Conservation (phyloP, 2,888 invertebrate genomes). For the Cryptocephalus moraei region DNA sequence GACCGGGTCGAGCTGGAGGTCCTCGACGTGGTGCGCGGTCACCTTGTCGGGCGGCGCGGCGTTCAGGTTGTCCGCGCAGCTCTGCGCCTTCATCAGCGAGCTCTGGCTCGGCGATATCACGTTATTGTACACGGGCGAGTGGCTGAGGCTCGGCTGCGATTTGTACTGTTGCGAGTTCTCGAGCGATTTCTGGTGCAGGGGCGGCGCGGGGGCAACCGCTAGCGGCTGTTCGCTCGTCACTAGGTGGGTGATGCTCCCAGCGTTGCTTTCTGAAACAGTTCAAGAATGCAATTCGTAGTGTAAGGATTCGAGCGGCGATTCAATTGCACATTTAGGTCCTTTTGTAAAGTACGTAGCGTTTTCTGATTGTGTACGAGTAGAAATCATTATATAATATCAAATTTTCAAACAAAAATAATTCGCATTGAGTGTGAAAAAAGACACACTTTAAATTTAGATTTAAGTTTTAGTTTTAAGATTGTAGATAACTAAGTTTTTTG, state of each 20-base stretch:
- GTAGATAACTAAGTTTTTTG: too few species aligned
- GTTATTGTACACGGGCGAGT: slow-evolving; percentile 38
- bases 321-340: too few species aligned
- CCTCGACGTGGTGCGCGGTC: slow-evolving; percentile 36
- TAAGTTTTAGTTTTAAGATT: too few species aligned
- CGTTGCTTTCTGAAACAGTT: slow-evolving; percentile 48
- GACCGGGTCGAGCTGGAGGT: slow-evolving; percentile 45
- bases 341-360: too few species aligned
- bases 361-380: too few species aligned
- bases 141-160: slow-evolving; percentile 35
- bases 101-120: slow-evolving; percentile 14
- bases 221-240: slow-evolving; percentile 54
- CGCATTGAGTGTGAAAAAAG: too few species aligned
- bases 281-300: too few species aligned
- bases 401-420: too few species aligned
- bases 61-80: slow-evolving; percentile 30
- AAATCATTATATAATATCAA: too few species aligned
- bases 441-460: too few species aligned
- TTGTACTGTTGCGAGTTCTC: slow-evolving; percentile 32
- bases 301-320: too few species aligned
- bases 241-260: slow-evolving; percentile 55
- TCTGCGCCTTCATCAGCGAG: slow-evolving; percentile 30
- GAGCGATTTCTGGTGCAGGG: slow-evolving; percentile 20
- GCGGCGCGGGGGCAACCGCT: slow-evolving; percentile 34
- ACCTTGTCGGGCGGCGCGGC: slow-evolving; percentile 13